Evolutionary conservation across 2,888 invertebrate species (phyloP), one percentile per base, ranked within the genome.

Genomic region (Epinotia ramella): DNA sequence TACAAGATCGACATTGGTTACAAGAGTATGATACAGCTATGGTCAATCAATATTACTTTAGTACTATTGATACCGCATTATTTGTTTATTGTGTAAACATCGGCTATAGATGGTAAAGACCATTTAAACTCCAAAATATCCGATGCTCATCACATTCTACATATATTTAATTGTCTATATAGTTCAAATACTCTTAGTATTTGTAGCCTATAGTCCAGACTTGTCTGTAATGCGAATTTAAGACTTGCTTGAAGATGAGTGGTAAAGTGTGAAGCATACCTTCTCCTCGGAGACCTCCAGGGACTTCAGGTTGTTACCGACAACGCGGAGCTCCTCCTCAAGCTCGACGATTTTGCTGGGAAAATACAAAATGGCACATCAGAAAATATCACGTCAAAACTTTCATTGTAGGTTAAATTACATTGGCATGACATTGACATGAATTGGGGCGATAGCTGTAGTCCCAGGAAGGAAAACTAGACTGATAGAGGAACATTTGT

Each of bases 291-390:
- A 99, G 92, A 99, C 99, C 96, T 99, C 99, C 92, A 99, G 97
- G 92, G 99, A 99, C 96, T 99, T 99, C 96, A 99, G 96, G 97
- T 99, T 99, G 97, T 99, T 99, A 93, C 99, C 99, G 94, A 99
- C 99, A 89, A 99, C 99, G 94, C 99, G 98, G 94, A 99, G 97
- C 95, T 99, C 99, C 94, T 99, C 99, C 95, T 99, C 99, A 96
- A 99, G 97, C 96, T 99, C 99, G 94, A 99, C 98, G 96, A 99
- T 99, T 97, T 99, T 99, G 95, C 98, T 98, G 96, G 73, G 91
- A 91, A 86, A 84, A 79, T 80, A 79, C 84, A 83, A 81, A 74
- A 76, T 20, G 70, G 13, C 28, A n/a, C 49, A 75, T 75, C 75
- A 75, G 70, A 75, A 60, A 75, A 75, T 59, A 75, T 75, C 75